Conservation (phyloP, 2,888 invertebrate genomes). For the Allolobophora icterica region DNA sequence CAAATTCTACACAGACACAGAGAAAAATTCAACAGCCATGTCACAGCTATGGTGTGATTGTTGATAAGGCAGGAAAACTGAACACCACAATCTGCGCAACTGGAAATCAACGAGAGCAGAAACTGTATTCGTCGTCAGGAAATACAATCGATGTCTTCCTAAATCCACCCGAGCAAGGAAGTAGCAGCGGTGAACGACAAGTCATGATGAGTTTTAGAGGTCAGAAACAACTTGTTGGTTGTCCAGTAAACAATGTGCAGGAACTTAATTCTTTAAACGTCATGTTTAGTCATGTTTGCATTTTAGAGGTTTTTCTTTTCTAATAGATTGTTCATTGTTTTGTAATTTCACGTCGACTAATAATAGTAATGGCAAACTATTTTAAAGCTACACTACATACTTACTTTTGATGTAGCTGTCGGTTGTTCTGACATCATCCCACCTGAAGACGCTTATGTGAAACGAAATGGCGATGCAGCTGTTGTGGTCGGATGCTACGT, state of each 20-base stretch:
- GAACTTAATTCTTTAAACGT: not conserved
- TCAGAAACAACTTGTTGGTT: not conserved
- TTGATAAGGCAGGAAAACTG: not conserved
- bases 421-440: slow-evolving; percentile 40
- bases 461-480: slow-evolving; percentile 25
- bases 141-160: not conserved
- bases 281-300: not conserved
- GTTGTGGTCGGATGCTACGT: slow-evolving; percentile 37
- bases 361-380: not conserved
- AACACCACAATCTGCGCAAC: slow-evolving; percentile 3
- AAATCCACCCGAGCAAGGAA: not conserved
- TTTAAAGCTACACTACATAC: not conserved
- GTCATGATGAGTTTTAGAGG: not conserved
- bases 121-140: not conserved
- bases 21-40: not conserved
- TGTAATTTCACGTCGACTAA: not conserved
- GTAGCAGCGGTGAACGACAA: not conserved
- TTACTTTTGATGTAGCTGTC: slow-evolving; percentile 8
- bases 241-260: not conserved
- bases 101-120: not conserved
- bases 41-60: not conserved
- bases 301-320: not conserved
- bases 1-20: not conserved
- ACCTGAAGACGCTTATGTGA: slow-evolving; percentile 37
- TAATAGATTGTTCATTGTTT: not conserved